These are phyloP conservation scores for Chloroclysta siterata DNA, from an alignment of 2,888 invertebrate species.

Conservation along the genomic window DNA sequence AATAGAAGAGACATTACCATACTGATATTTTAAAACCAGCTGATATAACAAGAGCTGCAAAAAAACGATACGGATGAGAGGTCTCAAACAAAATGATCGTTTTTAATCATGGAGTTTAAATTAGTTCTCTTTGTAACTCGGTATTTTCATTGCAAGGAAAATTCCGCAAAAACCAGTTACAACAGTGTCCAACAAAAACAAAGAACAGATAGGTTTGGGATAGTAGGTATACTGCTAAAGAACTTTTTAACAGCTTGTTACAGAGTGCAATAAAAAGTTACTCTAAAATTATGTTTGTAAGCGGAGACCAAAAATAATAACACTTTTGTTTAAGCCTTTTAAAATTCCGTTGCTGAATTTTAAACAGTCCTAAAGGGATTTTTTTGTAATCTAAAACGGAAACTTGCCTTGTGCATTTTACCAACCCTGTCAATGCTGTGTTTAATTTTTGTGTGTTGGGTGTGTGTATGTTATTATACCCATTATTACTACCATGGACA, in stretches of 20 bases:
- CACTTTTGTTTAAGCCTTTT: too few species aligned
- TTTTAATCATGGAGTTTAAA: constrained; percentile 68
- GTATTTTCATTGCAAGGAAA: constrained; percentile 47
- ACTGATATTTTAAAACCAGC: constrained; percentile 2
- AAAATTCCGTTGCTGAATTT: too few species aligned
- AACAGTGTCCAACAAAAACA: constrained; percentile 31
- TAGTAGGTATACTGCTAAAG: not conserved
- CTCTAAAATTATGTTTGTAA: not conserved
- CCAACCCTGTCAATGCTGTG: too few species aligned
- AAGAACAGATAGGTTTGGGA: not conserved
- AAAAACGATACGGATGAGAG: constrained; percentile 52
- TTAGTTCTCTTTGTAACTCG: constrained; percentile 61
- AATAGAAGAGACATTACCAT: too few species aligned
- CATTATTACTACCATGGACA: too few species aligned
- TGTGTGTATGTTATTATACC: too few species aligned
- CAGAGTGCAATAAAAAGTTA: not conserved
- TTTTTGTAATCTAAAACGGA: too few species aligned
- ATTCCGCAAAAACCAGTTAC: constrained; percentile 50
- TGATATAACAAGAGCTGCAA: constrained; percentile 6
- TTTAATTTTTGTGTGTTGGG: too few species aligned
- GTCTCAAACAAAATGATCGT: constrained; percentile 60
- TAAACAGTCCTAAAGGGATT: too few species aligned
- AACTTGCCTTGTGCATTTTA: too few species aligned
- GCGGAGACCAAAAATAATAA: too few species aligned
- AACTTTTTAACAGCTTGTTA: not conserved